Evolutionary conservation across 2,113 vertebrate genomes (phyloP), one percentile per base, ranked within the genome.

Genomic region (Spermophilus dauricus): DNA sequence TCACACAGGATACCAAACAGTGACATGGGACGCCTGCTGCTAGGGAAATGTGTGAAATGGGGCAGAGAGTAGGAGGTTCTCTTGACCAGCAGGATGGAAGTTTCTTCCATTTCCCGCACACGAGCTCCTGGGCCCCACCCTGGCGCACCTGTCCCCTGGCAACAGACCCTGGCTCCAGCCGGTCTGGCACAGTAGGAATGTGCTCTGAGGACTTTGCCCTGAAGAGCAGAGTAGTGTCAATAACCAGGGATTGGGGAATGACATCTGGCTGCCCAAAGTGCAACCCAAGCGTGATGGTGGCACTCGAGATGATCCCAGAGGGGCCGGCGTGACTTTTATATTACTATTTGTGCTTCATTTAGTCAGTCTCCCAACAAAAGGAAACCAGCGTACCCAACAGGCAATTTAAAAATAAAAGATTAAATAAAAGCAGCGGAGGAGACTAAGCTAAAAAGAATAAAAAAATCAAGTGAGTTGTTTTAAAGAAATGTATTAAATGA

Each of bases 151-250:
- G 86, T 32, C 22, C 80, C 34, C 72, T 67, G 76, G 82, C 37
- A 16, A 76, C 73, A 89, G 93, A 32, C 53, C 24, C 86, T 67
- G 96, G 96, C 96, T 96, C 98, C 97, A 61, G 96, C 83, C 45
- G 75, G 97, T 96, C 98, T 97, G 89, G 86, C 83, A 32, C 24
- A 63, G 37, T 37, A 58, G 70, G 26, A 61, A 56, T 26, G 48
- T 26, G 34, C 20, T 10, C 45, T 16, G 24, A 86, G 96, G 95
- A 97, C 97, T 98, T 98, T 14, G 86, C 48, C 96, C 97, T 10
- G 28, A 61, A 69, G 94, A 61, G 53, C 89, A 80, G 63, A 91
- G n/a, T 22, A 63, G 1, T 70, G 96, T 97, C 82, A 97, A 95
- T 83, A 96, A 28, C 16, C 1, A 2, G 82, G 42, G 84, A 28